Conservation (phyloP, 2,888 invertebrate species). For the Cephus pygmeus region DNA sequence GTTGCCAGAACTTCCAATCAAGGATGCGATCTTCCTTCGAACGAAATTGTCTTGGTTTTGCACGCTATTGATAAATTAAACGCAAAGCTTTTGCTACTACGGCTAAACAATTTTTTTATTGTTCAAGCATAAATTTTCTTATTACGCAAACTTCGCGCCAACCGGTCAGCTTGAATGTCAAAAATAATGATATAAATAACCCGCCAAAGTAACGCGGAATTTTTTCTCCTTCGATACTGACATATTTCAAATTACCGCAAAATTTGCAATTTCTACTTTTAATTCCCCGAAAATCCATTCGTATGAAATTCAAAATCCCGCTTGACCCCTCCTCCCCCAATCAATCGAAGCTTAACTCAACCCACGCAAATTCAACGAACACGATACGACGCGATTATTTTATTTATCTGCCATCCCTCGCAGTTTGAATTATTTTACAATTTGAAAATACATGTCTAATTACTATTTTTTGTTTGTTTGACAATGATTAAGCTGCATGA, state of each 20-base stretch:
- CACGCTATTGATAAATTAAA: not conserved
- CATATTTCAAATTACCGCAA: not conserved
- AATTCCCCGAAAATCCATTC: not conserved
- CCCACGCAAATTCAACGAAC: not conserved
- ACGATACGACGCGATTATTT: not conserved
- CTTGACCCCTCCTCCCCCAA: not conserved
- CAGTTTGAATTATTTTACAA: not conserved
- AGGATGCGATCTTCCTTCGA: not conserved
- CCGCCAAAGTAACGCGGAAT: not conserved
- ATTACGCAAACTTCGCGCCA: too few relatives aligned
- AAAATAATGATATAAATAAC: not conserved
- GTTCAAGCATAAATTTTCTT: too few relatives aligned
- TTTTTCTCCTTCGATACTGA: not conserved
- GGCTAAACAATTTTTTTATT: not conserved
- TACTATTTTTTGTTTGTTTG: not conserved
- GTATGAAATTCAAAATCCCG: not conserved
- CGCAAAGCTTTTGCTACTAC: not conserved
- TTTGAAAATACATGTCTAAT: not conserved
- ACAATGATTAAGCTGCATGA: not conserved
- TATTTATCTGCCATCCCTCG: not conserved
- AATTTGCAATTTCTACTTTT: not conserved
- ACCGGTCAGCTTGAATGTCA: not conserved
- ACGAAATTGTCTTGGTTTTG: not conserved
- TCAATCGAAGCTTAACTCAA: not conserved
- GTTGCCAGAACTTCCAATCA: not conserved